Conservation (phyloP, 1,140 invertebrate species). For the Globodera rostochiensis region DNA sequence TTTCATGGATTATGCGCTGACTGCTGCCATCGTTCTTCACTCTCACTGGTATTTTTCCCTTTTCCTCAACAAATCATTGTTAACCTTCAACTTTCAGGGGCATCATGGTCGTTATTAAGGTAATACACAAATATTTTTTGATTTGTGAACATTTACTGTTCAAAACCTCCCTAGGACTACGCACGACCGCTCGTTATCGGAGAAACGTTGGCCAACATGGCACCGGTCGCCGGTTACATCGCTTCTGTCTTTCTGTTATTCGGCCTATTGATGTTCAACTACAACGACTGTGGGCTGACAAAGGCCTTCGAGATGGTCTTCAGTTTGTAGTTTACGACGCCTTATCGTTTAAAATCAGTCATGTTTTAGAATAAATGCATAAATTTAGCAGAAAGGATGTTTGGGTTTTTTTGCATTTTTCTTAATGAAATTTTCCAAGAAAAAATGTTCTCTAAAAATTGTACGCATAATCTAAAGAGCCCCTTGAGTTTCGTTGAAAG, state of each 20-base stretch:
- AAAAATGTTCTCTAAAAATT: too few relatives aligned
- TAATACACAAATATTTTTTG: constrained; percentile 2
- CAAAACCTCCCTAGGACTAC: constrained; percentile 50
- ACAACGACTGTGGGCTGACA: constrained; percentile 65
- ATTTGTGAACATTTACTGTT: not conserved
- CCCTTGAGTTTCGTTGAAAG: too few relatives aligned
- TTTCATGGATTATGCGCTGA: constrained; percentile 57
- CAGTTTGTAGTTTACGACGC: constrained; percentile 46
- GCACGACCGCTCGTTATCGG: constrained; percentile 64
- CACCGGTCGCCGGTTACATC: constrained; percentile 44
- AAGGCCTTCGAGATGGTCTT: constrained; percentile 65
- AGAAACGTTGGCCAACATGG: constrained; percentile 53
- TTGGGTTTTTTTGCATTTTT: too few relatives aligned
- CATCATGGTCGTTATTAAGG: constrained; percentile 49
- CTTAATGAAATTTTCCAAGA: too few relatives aligned
- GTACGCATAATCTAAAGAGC: too few relatives aligned
- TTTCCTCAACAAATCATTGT: constrained; percentile 12
- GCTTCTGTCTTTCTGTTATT: constrained; percentile 53
- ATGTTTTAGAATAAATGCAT: too few relatives aligned
- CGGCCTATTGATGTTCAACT: constrained; percentile 61
- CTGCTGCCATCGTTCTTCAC: constrained; percentile 60
- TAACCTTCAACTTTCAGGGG: constrained; percentile 55
- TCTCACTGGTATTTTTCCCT: constrained; percentile 56
- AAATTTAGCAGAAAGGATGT: too few relatives aligned
- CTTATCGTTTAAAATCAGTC: too few relatives aligned